Evolutionary conservation across 2,797 vertebrate species (phyloP).

Genomic region (Artibeus jamaicensis): DNA sequence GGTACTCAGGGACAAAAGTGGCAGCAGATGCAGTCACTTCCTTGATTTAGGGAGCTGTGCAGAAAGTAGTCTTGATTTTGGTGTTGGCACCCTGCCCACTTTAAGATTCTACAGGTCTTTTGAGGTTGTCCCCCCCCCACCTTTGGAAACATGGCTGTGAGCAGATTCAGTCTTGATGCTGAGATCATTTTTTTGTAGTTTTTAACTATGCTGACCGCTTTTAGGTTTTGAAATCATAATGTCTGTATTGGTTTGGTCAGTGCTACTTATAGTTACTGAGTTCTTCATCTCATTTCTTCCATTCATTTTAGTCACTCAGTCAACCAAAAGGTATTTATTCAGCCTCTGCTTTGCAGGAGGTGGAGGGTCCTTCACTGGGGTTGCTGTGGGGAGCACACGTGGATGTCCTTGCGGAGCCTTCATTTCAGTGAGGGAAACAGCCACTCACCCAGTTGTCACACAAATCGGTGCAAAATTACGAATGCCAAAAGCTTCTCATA

Average conservation of each 20-base stretch:
- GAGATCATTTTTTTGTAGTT: constrained; percentile 15
- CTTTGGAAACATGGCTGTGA: background rate
- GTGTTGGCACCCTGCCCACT: background rate
- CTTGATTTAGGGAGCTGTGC: background rate
- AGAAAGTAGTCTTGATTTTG: background rate
- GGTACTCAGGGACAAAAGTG: background rate
- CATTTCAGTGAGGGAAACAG: background rate
- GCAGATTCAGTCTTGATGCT: background rate
- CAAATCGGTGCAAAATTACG: background rate
- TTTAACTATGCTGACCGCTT: background rate
- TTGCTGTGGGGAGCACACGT: background rate
- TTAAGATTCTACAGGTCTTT: background rate
- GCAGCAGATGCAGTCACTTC: background rate
- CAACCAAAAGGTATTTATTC: background rate
- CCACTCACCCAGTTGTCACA: background rate
- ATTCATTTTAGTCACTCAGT: background rate
- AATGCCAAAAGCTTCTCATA: background rate
- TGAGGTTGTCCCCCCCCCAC: background rate
- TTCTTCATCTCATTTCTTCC: background rate
- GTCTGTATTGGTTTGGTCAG: background rate
- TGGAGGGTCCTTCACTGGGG: background rate
- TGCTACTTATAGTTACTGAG: background rate
- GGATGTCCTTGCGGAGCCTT: background rate
- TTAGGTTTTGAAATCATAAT: constrained; percentile 3
- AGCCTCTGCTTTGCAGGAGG: background rate